Conservation (phyloP, 92 coral and sea anemone species). For the Phenganax stokvisi region DNA sequence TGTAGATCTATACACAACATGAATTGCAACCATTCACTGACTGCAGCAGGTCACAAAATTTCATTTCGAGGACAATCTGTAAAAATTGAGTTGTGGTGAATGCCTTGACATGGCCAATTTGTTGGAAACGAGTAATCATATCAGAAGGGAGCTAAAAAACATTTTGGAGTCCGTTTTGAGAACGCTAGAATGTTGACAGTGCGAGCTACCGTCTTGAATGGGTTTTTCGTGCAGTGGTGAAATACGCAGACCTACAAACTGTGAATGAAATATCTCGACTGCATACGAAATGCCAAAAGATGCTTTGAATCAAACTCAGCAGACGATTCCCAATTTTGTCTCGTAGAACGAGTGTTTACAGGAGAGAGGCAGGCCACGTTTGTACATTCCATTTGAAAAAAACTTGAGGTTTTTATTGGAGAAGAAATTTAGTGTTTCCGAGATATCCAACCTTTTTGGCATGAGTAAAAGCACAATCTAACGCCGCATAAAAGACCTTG, state of each 20-base stretch:
- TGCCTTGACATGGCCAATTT: no score
- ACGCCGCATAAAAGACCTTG: slow-evolving; percentile 45
- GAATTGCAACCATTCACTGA: no score
- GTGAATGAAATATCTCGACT: slow-evolving; percentile 32
- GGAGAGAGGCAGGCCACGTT: slow-evolving; percentile 48
- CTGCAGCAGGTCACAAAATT: no score
- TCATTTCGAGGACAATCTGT: no score
- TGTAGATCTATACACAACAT: slow-evolving; percentile 1
- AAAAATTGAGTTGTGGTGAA: no score
- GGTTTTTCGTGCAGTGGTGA: slow-evolving; percentile 38
- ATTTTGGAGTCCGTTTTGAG: slow-evolving; percentile 15
- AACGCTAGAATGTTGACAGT: slow-evolving; percentile 16
- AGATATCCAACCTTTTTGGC: slow-evolving; percentile 44
- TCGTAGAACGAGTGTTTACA: slow-evolving; percentile 30
- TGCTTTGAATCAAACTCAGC: slow-evolving; percentile 22
- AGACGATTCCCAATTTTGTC: neutral
- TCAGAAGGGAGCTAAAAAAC: slow-evolving; percentile 21
- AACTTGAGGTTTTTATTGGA: slow-evolving; percentile 38
- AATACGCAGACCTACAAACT: slow-evolving; percentile 38
- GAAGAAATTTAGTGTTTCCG: slow-evolving; percentile 33
- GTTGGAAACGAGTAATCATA: no score
- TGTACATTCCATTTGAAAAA: slow-evolving; percentile 42
- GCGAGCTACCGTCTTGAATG: slow-evolving; percentile 17
- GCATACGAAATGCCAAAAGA: slow-evolving; percentile 38
- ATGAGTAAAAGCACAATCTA: slow-evolving; percentile 41